Conservation (phyloP, 1,140 invertebrate species). For the Heliothis virescens region DNA sequence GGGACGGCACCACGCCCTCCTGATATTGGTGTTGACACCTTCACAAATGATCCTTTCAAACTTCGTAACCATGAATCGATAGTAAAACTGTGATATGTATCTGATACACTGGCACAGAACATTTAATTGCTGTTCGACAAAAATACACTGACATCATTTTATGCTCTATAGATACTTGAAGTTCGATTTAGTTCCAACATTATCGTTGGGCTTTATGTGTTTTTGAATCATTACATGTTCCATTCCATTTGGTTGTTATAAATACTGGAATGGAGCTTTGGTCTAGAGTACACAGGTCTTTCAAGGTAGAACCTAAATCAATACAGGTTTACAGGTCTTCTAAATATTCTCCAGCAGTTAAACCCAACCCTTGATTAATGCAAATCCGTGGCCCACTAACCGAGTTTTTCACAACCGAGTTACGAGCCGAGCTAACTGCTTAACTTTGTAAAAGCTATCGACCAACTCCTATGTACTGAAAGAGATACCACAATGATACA, state of each 20-base stretch:
- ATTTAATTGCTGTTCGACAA: neutral
- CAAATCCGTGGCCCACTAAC: slow-evolving; percentile 41
- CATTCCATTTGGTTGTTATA: too few species aligned
- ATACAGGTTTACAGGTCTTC: neutral
- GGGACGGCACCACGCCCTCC: neutral
- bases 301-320: neutral
- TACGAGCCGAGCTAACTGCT: neutral
- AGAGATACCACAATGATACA: slow-evolving; percentile 1
- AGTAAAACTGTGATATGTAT: neutral
- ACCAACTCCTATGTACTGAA: slow-evolving; percentile 10
- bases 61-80: slow-evolving; percentile 4
- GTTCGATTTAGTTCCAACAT: neutral
- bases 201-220: too few species aligned
- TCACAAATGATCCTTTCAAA: slow-evolving; percentile 16
- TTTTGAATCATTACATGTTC: too few species aligned
- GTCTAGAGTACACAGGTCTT: neutral
- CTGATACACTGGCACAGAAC: slow-evolving; percentile 2
- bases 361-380: slow-evolving; percentile 25
- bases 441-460: slow-evolving; percentile 23
- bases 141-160: neutral
- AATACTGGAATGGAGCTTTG: too few species aligned
- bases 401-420: slow-evolving; percentile 10
- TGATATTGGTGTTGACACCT: slow-evolving; percentile 2
- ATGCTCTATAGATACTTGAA: neutral
- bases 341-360: neutral